Percentiles rank a stretch among this genome's conserved stretches.
Evolutionary conservation across 2,888 invertebrate genomes (phyloP).

Genomic region (Leptinotarsa rubiginosa): DNA sequence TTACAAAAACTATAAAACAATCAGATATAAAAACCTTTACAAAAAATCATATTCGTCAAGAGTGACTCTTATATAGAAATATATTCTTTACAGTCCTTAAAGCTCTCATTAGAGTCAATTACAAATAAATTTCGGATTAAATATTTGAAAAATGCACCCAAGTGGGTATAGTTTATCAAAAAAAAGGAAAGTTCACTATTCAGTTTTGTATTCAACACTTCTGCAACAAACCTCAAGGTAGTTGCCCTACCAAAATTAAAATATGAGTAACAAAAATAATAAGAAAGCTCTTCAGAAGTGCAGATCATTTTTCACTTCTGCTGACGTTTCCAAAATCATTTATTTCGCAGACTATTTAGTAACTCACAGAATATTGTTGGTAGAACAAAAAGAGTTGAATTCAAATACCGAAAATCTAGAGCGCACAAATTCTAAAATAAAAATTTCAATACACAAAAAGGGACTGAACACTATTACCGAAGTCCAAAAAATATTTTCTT

Average conservation of each 20-base stretch:
- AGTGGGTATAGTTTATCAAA: background rate
- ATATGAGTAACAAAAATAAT: background rate
- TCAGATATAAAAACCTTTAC: conserved; percentile 50
- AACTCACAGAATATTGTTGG: background rate
- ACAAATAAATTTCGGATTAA: conserved; percentile 21
- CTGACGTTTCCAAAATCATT: too few species aligned
- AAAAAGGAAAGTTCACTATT: background rate
- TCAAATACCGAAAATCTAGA: background rate
- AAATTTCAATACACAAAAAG: background rate
- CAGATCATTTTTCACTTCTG: too few species aligned
- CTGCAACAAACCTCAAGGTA: background rate
- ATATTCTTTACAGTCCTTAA: conserved; percentile 42
- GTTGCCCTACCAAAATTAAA: too few species aligned
- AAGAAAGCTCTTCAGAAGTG: background rate
- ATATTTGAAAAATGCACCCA: conserved; percentile 10
- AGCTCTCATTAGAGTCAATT: conserved; percentile 29
- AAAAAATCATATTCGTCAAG: conserved; percentile 46
- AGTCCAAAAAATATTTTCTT: background rate
- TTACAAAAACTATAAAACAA: conserved; percentile 53
- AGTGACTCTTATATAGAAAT: conserved; percentile 38
- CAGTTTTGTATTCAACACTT: conserved; percentile 1
- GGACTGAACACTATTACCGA: background rate
- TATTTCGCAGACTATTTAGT: background rate
- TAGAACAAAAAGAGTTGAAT: background rate
- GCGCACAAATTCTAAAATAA: background rate